Evolutionary conservation across 1,140 invertebrate genomes (phyloP), one percentile per base, ranked within the genome.

Genomic region (Cephus cinctus): DNA sequence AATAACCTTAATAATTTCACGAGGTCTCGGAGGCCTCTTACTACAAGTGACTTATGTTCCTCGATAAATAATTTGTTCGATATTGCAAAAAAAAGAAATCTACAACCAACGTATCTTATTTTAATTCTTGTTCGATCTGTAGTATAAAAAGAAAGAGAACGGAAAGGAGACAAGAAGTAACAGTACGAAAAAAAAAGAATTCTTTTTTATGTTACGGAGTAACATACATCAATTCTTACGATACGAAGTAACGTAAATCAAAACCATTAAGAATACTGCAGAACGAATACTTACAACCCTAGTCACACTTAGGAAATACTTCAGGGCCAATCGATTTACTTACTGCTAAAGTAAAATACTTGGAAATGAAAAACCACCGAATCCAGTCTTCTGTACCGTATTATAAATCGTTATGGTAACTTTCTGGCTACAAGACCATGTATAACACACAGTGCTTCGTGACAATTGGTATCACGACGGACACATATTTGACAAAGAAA

Each of bases 341-440:
- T n/a, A 38, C 30, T 39, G 38, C 36, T 47, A 50, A 22, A 23
- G 43, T 48, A 48, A 43, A 41, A 43, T 50, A 50, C 43, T 50
- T 50, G 47, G 47, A 40, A 50, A 50, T 50, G 38, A 38, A 50
- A 34, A 21, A 34, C 23, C 27, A 23, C 22, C 15, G 27, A 40
- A 23, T 49, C 36, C 12, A 27, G 20, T 32, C 20, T 36, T 30
- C 16, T 14, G 21, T 22, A 38, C n/a, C 25, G 23, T 40, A 35
- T 49, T 31, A 23, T 34, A 20, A 43, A 43, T 38, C 43, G 43
- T 35, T 50, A 43, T 38, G 34, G 32, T 41, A 43, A 50, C 47
- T 50, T 34, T 34, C 30, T 35, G 38, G 14, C n/a, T 42, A 30
- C 6, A 19, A 23, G 22, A 9, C 4, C 42, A 36, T 14, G 19